Evolutionary conservation across 2,888 invertebrate genomes (phyloP), one percentile per base, ranked within the genome.

Genomic region (Megaustenia siamemsis): DNA sequence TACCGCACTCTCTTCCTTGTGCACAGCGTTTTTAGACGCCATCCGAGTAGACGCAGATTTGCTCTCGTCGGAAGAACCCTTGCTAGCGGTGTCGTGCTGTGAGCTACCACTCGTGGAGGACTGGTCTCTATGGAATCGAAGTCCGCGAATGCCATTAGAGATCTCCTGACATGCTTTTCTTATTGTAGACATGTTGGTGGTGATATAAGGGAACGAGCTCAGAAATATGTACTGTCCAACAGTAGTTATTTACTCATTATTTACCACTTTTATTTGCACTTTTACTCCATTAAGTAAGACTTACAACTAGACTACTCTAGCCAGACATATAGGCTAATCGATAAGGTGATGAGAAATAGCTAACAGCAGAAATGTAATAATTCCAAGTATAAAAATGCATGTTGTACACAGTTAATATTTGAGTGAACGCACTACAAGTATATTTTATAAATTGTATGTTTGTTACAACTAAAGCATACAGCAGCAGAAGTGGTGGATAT

Each of bases 101-200:
- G 40, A n/a, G 66, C 63, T 68, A 53, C 71, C 68, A 77, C 80
- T 82, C 28, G 83, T 32, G 8, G 77, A 38, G n/a, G 87, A 73
- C 85, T 90, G 91, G 75, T 92, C 92, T 73, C 91, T 88, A 86
- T 90, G 91, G 63, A 93, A 90, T 68, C 93, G 88, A 79, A 94
- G 88, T 71, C 93, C 93, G 63, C 93, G 90, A 82, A 94, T 92
- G 71, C 93, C 93, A 88, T 93, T 94, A 43, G 93, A 93, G 86
- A 94, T 89, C 88, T 94, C 94, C 91, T 93, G 91, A 87, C 93
- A 94, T 10, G 93, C 94, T 83, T 92, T 91, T 56, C 92, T 90
- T 82, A 93, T 92, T 38, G 93, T 93, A 86, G 93, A 93, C 93
- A 93, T 93, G 78, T n/a, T 53, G 69, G 66, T 38, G 12, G 38